Evolutionary conservation across 1,140 invertebrate genomes (phyloP).

Genomic region (Leptonema lineaticorne): DNA sequence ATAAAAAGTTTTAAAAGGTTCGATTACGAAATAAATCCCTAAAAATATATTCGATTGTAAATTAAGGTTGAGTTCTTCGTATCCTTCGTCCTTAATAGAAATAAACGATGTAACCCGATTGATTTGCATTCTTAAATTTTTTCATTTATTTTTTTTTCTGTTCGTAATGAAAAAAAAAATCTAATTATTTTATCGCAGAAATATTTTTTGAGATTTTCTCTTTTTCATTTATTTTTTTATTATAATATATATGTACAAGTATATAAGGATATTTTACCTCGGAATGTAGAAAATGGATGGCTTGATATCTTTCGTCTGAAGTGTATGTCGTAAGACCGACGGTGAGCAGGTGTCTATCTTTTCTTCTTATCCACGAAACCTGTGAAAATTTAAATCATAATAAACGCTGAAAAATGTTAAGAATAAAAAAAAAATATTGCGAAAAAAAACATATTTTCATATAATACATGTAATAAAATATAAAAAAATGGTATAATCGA

Average conservation of each 20-base stretch:
- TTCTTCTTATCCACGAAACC: constrained; percentile 82
- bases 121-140: no score
- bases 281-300: constrained; percentile 79
- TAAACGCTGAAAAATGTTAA: neutral
- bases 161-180: neutral
- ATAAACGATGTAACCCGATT: no score
- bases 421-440: neutral
- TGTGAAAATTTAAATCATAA: constrained; percentile 46
- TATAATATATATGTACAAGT: neutral
- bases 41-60: no score
- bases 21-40: no score
- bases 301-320: constrained; percentile 83
- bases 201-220: no score
- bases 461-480: neutral
- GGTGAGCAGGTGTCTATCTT: constrained; percentile 78
- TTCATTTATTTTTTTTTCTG: no score
- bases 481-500: neutral
- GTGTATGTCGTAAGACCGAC: constrained; percentile 81
- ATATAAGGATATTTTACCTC: constrained; percentile 59
- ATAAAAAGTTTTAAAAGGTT: no score
- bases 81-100: no score
- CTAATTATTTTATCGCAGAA: constrained; percentile 2
- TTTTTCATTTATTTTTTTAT: no score
- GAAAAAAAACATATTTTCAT: neutral
- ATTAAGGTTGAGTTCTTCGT: no score